These are phyloP conservation scores for Podarcis cretensis DNA, from an alignment of 2,113 vertebrate species.

Conservation along the genomic window DNA sequence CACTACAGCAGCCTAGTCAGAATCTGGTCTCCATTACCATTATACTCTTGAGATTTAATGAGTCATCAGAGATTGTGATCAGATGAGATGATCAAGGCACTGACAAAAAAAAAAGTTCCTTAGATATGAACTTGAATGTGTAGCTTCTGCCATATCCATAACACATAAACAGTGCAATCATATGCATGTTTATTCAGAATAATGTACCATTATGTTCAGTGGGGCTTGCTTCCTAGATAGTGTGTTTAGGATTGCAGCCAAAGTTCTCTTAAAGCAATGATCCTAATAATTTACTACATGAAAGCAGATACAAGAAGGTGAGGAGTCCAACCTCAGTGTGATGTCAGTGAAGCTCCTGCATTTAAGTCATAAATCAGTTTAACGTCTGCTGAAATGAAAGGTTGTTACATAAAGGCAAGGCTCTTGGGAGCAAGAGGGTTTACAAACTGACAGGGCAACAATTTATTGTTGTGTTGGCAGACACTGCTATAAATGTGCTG, in stretches of 20 bases:
- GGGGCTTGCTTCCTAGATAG: neutral
- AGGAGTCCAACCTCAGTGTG: neutral
- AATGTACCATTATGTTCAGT: neutral
- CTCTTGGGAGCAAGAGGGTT: neutral
- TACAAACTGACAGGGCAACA: slow-evolving; percentile 22
- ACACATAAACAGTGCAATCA: neutral
- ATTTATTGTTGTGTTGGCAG: slow-evolving; percentile 32
- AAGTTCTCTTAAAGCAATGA: neutral
- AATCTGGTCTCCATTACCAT: too few relatives aligned
- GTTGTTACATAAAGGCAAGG: slow-evolving; percentile 26
- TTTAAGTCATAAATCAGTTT: neutral
- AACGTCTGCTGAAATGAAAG: neutral
- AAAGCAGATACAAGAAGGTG: neutral
- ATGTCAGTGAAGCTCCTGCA: too few relatives aligned
- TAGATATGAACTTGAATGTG: neutral
- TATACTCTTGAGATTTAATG: too few relatives aligned
- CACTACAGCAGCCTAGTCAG: too few relatives aligned
- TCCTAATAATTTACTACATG: neutral
- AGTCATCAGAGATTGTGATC: too few relatives aligned
- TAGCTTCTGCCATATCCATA: neutral
- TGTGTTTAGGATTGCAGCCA: neutral
- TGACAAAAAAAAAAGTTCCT: neutral
- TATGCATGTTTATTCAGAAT: neutral
- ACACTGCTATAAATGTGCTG: neutral
- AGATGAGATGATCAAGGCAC: too few relatives aligned